Evolutionary conservation across 2,797 vertebrate genomes (phyloP).

Genomic region (Liasis olivaceus): DNA sequence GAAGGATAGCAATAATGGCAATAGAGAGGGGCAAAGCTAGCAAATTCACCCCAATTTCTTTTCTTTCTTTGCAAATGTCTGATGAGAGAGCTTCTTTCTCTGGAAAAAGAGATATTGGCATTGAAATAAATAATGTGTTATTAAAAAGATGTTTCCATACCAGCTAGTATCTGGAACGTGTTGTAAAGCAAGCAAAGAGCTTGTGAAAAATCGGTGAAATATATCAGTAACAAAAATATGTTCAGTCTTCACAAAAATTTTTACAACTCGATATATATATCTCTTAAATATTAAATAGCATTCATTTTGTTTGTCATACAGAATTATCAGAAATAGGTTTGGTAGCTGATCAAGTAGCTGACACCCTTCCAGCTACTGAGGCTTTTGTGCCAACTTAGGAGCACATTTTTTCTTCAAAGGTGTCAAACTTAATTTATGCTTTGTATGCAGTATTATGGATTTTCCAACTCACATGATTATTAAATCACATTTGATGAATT

Average conservation of each 20-base stretch:
- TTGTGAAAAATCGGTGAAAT: constrained; percentile 53
- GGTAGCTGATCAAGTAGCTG: neutral
- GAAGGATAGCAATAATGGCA: neutral
- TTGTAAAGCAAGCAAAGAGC: constrained; percentile 50
- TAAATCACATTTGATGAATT: neutral
- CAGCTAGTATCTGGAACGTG: constrained; percentile 48
- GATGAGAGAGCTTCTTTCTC: constrained; percentile 7
- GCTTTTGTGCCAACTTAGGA: neutral
- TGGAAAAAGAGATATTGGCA: constrained; percentile 39
- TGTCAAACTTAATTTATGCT: neutral
- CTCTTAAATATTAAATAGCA: neutral
- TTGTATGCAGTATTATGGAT: neutral
- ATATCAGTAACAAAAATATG: constrained; percentile 59
- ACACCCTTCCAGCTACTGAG: neutral
- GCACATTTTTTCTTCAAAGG: neutral
- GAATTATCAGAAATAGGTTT: constrained; percentile 22
- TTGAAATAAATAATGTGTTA: constrained; percentile 53
- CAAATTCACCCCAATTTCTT: neutral
- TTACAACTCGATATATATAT: constrained; percentile 16
- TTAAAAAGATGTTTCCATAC: constrained; percentile 49
- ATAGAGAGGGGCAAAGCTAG: neutral
- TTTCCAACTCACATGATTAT: neutral
- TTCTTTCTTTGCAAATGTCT: neutral
- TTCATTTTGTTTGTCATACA: neutral
- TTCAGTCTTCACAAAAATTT: constrained; percentile 50